Conservation (phyloP, 2,888 invertebrate species). For the Aleiodes leptofemur region DNA sequence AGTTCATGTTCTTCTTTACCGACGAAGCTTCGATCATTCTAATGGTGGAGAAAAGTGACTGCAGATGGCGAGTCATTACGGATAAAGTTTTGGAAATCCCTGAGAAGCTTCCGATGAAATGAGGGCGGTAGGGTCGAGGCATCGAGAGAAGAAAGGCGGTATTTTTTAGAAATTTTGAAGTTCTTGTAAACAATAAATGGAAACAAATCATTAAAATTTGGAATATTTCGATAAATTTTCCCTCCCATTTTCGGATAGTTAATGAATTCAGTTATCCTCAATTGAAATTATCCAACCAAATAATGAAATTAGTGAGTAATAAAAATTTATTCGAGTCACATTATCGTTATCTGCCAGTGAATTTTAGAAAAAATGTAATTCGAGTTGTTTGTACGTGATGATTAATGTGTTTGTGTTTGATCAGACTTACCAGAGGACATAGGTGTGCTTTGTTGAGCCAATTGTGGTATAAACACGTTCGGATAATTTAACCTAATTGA, state of each 20-base stretch:
- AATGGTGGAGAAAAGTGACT: not conserved
- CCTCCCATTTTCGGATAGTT: not conserved
- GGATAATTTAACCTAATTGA: constrained; percentile 19
- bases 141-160: not conserved
- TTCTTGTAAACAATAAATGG: not conserved
- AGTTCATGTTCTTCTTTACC: constrained; percentile 48
- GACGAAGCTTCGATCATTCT: constrained; percentile 11
- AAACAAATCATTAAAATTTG: not conserved
- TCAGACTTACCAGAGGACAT: constrained; percentile 10
- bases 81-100: not conserved
- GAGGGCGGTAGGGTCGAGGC: not conserved
- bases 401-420: constrained; percentile 22
- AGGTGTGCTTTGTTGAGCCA: not conserved
- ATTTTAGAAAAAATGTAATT: not conserved
- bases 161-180: not conserved
- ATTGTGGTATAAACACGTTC: not conserved
- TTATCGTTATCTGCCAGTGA: not conserved
- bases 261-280: too few relatives aligned
- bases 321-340: too few relatives aligned
- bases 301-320: too few relatives aligned
- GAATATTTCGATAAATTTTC: too few relatives aligned
- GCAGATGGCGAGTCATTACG: constrained; percentile 52
- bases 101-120: not conserved
- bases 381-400: constrained; percentile 7
- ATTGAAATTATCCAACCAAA: too few relatives aligned